phyloP scores from a whole-genome alignment of 2,113 vertebrate species.

The Gallinago jamesoni region DNA sequence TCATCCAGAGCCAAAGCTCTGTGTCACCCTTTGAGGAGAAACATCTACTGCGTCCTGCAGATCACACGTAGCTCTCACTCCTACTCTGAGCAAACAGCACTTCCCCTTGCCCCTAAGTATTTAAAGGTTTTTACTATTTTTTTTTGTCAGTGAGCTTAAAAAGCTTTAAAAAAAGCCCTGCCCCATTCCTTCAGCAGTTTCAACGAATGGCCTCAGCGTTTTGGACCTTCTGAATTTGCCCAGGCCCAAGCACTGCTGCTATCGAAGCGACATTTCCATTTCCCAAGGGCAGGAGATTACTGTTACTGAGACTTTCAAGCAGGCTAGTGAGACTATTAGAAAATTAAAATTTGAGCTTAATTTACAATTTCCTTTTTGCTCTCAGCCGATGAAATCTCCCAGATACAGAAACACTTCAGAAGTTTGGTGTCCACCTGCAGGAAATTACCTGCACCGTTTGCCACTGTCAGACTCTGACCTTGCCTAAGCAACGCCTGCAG shows the following conservation, averaged over 20 bases:
- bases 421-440: not conserved
- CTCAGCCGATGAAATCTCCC: not conserved
- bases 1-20: not conserved
- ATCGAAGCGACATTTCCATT: not conserved
- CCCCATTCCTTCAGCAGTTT: not conserved
- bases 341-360: not conserved
- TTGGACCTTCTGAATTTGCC: not conserved
- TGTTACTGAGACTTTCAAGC: not conserved
- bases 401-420: not conserved
- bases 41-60: not conserved
- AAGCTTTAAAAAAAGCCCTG: not conserved
- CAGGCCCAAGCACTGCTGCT: not conserved
- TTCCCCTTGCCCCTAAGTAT: not conserved
- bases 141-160: not conserved
- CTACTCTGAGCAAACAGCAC: not conserved
- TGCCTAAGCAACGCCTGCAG: not conserved
- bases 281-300: not conserved
- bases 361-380: not conserved
- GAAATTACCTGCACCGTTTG: fast-evolving
- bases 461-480: not conserved
- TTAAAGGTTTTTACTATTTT: not conserved
- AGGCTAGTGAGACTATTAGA: not conserved
- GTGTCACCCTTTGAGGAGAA: not conserved
- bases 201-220: not conserved
- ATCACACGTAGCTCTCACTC: not conserved